Conservation (phyloP, 2,888 invertebrate species). For the Caenorhabditis afra region DNA sequence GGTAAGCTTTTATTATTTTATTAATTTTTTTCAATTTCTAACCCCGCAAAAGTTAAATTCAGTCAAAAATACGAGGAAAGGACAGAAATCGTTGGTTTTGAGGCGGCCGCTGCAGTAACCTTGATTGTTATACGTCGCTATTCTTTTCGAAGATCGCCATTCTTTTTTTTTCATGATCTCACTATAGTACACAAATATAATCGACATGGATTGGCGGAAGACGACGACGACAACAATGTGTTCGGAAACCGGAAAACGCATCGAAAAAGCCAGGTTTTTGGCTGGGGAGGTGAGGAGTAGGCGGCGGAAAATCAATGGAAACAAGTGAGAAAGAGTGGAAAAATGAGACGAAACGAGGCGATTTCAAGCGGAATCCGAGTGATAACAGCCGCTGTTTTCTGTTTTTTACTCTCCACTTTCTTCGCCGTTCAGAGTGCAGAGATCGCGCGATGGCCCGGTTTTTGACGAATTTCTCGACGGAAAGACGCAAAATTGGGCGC, state of each 20-base stretch:
- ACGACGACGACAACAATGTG: not conserved
- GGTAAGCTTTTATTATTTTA: too few species aligned
- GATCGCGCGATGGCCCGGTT: constrained; percentile 22
- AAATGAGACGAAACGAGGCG: not conserved
- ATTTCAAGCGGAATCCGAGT: constrained; percentile 20
- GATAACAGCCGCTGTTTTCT: constrained; percentile 45
- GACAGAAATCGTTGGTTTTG: not conserved
- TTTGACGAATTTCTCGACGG: constrained; percentile 37
- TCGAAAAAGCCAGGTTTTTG: constrained; percentile 7
- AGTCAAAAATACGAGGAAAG: not conserved
- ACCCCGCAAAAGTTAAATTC: not conserved
- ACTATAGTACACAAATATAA: constrained; percentile 17
- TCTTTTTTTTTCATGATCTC: constrained; percentile 19
- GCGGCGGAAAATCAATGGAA: constrained; percentile 1
- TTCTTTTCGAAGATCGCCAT: not conserved
- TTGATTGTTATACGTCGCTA: constrained; percentile 15
- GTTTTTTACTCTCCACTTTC: not conserved
- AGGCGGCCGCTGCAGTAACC: too few species aligned
- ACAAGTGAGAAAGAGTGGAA: not conserved
- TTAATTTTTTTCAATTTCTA: too few species aligned
- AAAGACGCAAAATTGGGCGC: not conserved
- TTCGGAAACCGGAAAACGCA: constrained; percentile 20
- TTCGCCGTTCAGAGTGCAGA: constrained; percentile 23
- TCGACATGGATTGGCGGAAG: too few species aligned
- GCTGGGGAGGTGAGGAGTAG: too few species aligned